Conservation (phyloP, 1,140 invertebrate genomes). For the Monomorium pharaonis region DNA sequence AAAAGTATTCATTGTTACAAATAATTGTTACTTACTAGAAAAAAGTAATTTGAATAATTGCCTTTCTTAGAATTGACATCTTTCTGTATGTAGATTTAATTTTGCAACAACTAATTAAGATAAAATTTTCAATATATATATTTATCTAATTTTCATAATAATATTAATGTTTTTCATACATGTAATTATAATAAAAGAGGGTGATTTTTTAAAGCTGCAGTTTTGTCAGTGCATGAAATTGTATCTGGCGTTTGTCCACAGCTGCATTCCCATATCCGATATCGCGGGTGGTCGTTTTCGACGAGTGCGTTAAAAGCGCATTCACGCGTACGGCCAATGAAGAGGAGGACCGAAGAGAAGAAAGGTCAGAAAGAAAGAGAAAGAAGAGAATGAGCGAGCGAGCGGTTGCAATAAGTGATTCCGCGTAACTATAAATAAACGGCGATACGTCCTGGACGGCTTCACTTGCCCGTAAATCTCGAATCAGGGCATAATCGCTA, state of each 20-base stretch:
- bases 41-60: too few relatives aligned
- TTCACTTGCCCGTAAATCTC: constrained; percentile 74
- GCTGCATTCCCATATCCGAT: background rate
- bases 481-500: constrained; percentile 74
- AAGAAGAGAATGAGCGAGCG: background rate
- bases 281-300: constrained; percentile 52
- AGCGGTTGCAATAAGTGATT: constrained; percentile 64
- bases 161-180: background rate
- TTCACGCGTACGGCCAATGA: constrained; percentile 49
- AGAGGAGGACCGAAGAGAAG: background rate
- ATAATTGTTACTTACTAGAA: too few relatives aligned
- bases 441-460: constrained; percentile 59
- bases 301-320: constrained; percentile 58
- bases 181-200: background rate
- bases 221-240: background rate
- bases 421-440: constrained; percentile 77
- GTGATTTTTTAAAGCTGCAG: background rate
- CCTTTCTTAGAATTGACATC: too few relatives aligned
- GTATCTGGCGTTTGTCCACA: background rate
- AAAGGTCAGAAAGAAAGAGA: background rate
- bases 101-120: background rate
- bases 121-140: background rate
- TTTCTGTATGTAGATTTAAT: background rate
- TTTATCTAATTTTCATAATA: background rate
- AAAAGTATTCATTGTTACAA: too few relatives aligned